phyloP scores from a whole-genome alignment of 92 coral and sea anemone species.

The Parazoanthus swiftii region DNA sequence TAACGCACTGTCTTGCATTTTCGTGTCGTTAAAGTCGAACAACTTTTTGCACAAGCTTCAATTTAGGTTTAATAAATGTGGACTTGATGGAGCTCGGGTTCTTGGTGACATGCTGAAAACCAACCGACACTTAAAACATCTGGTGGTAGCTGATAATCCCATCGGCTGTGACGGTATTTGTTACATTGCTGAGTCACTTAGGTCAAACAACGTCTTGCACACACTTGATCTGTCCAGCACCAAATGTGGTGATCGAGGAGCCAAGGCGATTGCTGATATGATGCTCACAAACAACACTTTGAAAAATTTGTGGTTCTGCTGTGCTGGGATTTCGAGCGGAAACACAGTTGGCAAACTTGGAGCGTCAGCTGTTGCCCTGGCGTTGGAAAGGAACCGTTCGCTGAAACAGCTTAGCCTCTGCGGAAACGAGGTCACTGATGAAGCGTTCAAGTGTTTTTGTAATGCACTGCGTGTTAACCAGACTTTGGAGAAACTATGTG shows the following conservation, averaged over 20 bases:
- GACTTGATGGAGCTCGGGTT: neutral
- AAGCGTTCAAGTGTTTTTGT: neutral
- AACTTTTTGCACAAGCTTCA: neutral
- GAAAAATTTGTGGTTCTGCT: neutral
- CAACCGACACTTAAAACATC: neutral
- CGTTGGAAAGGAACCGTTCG: neutral
- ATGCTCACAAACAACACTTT: neutral
- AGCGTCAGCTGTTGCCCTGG: neutral
- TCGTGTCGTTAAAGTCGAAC: neutral
- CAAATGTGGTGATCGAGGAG: neutral
- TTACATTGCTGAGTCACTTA: neutral
- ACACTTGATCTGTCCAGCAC: neutral
- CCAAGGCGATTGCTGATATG: neutral
- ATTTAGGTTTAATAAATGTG: neutral
- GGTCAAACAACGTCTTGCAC: neutral
- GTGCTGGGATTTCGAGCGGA: rapidly evolving
- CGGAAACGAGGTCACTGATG: neutral
- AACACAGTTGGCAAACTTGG: neutral
- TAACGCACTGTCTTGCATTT: neutral
- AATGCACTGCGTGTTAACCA: neutral
- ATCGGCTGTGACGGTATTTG: neutral
- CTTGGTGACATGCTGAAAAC: neutral
- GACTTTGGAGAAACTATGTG: neutral
- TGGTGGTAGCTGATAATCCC: neutral
- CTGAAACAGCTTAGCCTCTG: neutral